Evolutionary conservation across 2,113 vertebrate species (phyloP).

Genomic region (Pseudorectes ferrugineus): DNA sequence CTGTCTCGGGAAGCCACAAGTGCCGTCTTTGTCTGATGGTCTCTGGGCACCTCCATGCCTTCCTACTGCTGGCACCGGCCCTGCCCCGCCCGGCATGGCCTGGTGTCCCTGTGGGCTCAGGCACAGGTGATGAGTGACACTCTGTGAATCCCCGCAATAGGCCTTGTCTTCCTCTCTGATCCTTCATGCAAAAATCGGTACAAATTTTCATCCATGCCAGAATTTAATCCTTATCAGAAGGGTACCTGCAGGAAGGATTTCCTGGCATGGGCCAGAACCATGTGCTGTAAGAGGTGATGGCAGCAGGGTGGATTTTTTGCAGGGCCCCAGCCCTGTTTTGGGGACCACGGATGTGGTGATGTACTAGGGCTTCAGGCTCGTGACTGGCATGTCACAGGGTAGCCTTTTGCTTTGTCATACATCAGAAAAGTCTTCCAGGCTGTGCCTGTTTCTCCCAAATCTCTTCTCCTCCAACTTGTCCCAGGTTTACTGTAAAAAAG

Average conservation of each 20-base stretch:
- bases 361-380: neutral
- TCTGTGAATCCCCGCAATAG: accelerated
- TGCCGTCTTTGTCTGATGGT: accelerated
- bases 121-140: neutral
- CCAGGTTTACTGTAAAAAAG: neutral
- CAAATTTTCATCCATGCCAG: neutral
- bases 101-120: neutral
- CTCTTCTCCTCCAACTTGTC: neutral
- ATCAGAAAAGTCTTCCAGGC: neutral
- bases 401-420: neutral
- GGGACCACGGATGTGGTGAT: neutral
- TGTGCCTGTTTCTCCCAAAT: neutral
- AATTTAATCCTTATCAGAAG: neutral
- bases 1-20: no score
- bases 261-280: neutral
- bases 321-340: neutral
- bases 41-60: no score
- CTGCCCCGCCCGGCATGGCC: neutral
- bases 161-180: no score
- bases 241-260: neutral
- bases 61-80: accelerated
- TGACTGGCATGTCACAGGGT: neutral
- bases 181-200: neutral
- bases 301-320: neutral
- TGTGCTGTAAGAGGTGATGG: neutral